Conservation (phyloP, 2,888 invertebrate genomes). For the Amphimallon solstitiale region DNA sequence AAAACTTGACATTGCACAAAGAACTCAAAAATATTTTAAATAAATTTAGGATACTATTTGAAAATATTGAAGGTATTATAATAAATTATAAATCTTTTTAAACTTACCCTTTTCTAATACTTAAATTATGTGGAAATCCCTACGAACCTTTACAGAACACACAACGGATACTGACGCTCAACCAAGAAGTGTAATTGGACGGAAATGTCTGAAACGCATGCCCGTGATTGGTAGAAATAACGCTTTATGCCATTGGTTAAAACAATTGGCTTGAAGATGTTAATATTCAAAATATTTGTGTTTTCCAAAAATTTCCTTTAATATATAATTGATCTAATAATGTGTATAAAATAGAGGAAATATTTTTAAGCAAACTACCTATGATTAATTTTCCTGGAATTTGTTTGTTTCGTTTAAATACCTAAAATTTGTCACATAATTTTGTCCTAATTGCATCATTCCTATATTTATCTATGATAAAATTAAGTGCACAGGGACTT, state of each 20-base stretch:
- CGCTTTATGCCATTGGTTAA: constrained; percentile 43
- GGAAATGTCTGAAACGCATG: constrained; percentile 24
- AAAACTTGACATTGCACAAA: not conserved
- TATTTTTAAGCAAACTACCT: not conserved
- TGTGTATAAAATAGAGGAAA: not conserved
- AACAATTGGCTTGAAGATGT: constrained; percentile 12
- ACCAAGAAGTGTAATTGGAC: constrained; percentile 44
- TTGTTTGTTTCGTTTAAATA: not conserved
- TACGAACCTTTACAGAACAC: not conserved
- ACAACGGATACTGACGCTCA: constrained; percentile 47
- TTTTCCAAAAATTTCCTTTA: constrained; percentile 3
- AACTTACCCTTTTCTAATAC: constrained; percentile 36
- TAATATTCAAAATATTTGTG: constrained; percentile 38
- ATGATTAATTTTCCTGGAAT: not conserved
- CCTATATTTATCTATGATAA: constrained; percentile 40
- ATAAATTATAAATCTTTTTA: constrained; percentile 1
- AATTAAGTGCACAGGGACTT: not conserved
- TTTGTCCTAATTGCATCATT: constrained; percentile 32
- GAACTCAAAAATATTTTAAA: not conserved
- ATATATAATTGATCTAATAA: not conserved
- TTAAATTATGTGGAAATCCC: not conserved
- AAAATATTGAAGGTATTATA: not conserved
- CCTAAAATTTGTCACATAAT: constrained; percentile 9
- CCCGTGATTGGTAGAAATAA: constrained; percentile 51
- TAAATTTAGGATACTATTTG: not conserved